These are phyloP conservation scores for Cataglyphis cursor DNA, from an alignment of 2,888 invertebrate genomes.

Conservation along the genomic window DNA sequence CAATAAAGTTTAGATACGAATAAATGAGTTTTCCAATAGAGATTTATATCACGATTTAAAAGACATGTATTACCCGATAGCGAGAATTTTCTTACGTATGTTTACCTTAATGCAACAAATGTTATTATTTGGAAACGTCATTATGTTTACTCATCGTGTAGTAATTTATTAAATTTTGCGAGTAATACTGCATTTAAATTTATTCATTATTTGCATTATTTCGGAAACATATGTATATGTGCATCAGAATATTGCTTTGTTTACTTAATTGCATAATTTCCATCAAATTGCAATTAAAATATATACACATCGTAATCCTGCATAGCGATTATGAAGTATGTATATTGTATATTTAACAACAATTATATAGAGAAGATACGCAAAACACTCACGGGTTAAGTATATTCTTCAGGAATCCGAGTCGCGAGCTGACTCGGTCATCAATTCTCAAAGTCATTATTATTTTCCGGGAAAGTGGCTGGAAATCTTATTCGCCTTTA, in stretches of 20 bases:
- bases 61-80: neutral
- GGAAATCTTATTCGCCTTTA: constrained; percentile 22
- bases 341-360: constrained; percentile 11
- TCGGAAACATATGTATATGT: neutral
- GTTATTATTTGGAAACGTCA: neutral
- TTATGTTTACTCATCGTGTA: neutral
- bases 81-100: neutral
- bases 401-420: neutral
- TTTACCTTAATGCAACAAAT: neutral
- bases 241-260: constrained; percentile 26
- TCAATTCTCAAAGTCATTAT: constrained; percentile 11
- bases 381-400: no score
- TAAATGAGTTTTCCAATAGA: neutral
- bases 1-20: neutral
- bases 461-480: constrained; percentile 13
- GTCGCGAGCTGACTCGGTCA: neutral
- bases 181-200: constrained; percentile 28
- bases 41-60: neutral
- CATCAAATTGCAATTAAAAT: constrained; percentile 44
- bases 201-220: constrained; percentile 26
- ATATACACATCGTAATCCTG: neutral
- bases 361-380: neutral
- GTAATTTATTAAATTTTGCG: constrained; percentile 38
- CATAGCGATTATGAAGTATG: neutral
- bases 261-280: constrained; percentile 35